These are phyloP conservation scores for Malacosoma neustria DNA, from an alignment of 2,888 invertebrate genomes.

Conservation along the genomic window DNA sequence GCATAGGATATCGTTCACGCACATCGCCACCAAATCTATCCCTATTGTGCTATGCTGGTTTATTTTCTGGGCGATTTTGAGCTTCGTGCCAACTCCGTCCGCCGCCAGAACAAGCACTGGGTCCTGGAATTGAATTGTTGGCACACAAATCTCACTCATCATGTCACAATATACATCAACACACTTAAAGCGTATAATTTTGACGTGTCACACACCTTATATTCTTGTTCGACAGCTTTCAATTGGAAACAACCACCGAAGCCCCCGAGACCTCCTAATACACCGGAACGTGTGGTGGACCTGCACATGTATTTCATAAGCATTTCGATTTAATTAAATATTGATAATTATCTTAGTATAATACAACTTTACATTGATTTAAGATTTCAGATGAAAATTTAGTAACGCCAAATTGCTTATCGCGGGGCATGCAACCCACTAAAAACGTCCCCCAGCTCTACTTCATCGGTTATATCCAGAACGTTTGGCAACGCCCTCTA, in stretches of 20 bases:
- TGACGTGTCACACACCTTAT: slow-evolving; percentile 34
- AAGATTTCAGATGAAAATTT: no score
- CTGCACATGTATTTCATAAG: no score
- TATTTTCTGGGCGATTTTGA: slow-evolving; percentile 90
- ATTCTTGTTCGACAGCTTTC: slow-evolving; percentile 72
- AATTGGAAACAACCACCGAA: slow-evolving; percentile 93
- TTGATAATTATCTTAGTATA: no score
- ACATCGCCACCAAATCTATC: slow-evolving; percentile 98
- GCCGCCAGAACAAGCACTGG: slow-evolving; percentile 95
- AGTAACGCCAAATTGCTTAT: no score
- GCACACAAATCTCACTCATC: not conserved
- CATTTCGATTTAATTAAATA: no score
- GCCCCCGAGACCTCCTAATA: slow-evolving; percentile 85
- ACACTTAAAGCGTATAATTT: not conserved
- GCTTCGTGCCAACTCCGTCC: slow-evolving; percentile 98
- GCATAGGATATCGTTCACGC: slow-evolving; percentile 96
- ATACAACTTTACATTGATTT: no score
- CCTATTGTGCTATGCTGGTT: slow-evolving; percentile 88
- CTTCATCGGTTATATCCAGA: no score
- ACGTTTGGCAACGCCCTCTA: no score
- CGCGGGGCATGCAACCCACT: no score
- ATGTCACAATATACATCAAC: not conserved
- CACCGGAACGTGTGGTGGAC: slow-evolving; percentile 81
- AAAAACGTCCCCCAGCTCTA: no score
- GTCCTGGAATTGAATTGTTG: slow-evolving; percentile 68